These are phyloP conservation scores for Pseudorhiza aurosa DNA, from an alignment of 30 jellyfish, hydroid and myxozoan genomes.

Conservation along the genomic window DNA sequence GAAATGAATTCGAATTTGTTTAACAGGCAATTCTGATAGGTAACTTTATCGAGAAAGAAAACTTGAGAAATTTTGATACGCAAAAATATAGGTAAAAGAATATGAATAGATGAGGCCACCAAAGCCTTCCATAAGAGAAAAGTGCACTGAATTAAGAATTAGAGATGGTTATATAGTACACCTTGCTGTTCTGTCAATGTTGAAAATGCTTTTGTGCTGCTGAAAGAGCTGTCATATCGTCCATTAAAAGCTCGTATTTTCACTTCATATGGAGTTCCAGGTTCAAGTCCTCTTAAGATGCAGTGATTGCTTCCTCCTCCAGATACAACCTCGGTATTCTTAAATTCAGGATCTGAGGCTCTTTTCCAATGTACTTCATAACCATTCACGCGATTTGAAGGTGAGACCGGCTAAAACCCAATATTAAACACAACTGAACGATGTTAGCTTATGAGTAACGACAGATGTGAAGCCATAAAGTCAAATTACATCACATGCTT, in stretches of 20 bases:
- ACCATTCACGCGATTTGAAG: constrained; percentile 76
- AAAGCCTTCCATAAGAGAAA: neutral
- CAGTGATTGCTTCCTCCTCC: constrained; percentile 30
- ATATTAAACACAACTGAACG: too few relatives aligned
- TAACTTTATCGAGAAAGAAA: too few relatives aligned
- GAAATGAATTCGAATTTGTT: neutral
- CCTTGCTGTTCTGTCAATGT: constrained; percentile 68
- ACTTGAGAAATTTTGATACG: too few relatives aligned
- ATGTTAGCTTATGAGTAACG: too few relatives aligned
- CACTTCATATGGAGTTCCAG: constrained; percentile 81
- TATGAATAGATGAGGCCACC: neutral
- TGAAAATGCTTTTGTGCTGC: constrained; percentile 38
- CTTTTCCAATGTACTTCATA: constrained; percentile 68
- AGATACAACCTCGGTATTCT: neutral
- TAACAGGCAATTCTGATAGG: neutral
- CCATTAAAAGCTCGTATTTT: constrained; percentile 78
- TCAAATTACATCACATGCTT: neutral
- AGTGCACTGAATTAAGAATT: too few relatives aligned
- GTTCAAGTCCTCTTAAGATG: constrained; percentile 46
- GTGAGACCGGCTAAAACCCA: constrained; percentile 65
- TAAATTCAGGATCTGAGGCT: constrained; percentile 39
- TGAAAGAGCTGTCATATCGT: constrained; percentile 64
- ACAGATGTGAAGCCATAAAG: neutral
- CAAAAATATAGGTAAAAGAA: neutral
- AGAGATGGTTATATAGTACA: too few relatives aligned